Base-by-base conservation (phyloP, 1,140 invertebrate genomes). In the Lasaia peninsularis region DNA sequence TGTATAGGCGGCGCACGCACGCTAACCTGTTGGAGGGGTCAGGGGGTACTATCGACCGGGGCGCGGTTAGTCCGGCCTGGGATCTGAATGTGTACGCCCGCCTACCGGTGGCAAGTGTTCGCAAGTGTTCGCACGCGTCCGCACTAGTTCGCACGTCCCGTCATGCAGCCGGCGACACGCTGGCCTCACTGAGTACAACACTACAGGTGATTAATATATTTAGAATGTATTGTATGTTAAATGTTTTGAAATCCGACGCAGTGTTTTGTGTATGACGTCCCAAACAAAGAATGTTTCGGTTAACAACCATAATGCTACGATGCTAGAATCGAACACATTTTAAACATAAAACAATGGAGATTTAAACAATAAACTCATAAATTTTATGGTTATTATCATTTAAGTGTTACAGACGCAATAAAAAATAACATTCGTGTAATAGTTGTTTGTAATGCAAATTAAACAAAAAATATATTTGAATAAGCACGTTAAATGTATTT, bases 21-120 rank as follows among this genome's bases (percentile, higher is more conserved):
- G 31, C 55, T 70, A 73, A 83, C 78, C 78, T 83, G 80, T 78
- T 77, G 74, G 67, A 51, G 58, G 68, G 68, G 65, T 34, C 14
- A 34, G 57, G 59, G 63, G 58, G 62, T 32, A 37, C 56, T 80
- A 83, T 83, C 78, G 80, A 80, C 73, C 77, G 63, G 70, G 71
- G 71, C 71, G 70, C 70, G 75, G 71, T 24, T 71, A 71, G 71
- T 72, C 69, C 58, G 66, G 62, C 60, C 57, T 58, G 49, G 48
- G 62, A 66, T 49, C 28, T 55, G 21, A 32, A 16, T 50, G 60
- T 55, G 58, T 61, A 11, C 56, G 52, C 31, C 48, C 61, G n/a
- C 52, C 51, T 62, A 56, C 34, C 34, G 44, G 49, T 44, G 49
- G 48, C 37, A 32, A 58, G 57, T 66, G 68, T 55, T 49, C 65